Evolutionary conservation across 2,113 vertebrate species (phyloP), one percentile per base, ranked within the genome.

Genomic region (Rhodinocichla rosea): DNA sequence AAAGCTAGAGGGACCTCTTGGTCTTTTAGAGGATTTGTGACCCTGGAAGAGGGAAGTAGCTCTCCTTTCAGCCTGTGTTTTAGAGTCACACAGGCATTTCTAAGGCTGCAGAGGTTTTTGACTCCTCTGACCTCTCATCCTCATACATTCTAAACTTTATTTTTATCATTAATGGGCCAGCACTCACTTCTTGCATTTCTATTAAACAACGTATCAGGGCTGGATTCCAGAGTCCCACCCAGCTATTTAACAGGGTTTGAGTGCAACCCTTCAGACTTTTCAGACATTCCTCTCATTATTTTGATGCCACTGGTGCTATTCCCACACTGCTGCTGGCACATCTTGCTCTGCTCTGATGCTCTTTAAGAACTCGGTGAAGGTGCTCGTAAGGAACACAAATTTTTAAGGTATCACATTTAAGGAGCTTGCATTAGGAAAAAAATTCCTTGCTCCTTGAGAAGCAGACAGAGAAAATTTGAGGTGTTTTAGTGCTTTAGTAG

Each of bases 211-310:
- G 0, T 17, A 57, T n/a, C 44, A 40, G 56, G 24, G 24, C 27
- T 8, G 9, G 47, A 82, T 85, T 76, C 53, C 64, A 13, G 73
- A 73, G 88, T 76, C 63, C 59, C 78, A 79, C 57, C 40, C 49
- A 44, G 20, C 33, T 56, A 52, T 71, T 67, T 63, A 73, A 7
- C 22, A 53, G 70, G 49, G 35, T 13, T 69, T 75, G 64, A 83
- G 68, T 76, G 5, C 3, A 90, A 52, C 65, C 80, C 85, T 88
- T 76, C 82, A 79, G 70, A 40, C 50, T 94, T 86, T 32, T 1
- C 15, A 81, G 90, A 83, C 80, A 65, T 89, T 94, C 68, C 76
- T 94, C 35, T 95, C 80, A 10, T 77, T 70, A 73, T 76, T 96
- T 44, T 27, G 9, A 86, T 90, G 63, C 45, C 47, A 20, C 55